A percentile compares a stretch with the other conserved stretches of the same genome.
Conservation (phyloP, 2,113 vertebrate species). For the Brachionichthys hirsutus region DNA sequence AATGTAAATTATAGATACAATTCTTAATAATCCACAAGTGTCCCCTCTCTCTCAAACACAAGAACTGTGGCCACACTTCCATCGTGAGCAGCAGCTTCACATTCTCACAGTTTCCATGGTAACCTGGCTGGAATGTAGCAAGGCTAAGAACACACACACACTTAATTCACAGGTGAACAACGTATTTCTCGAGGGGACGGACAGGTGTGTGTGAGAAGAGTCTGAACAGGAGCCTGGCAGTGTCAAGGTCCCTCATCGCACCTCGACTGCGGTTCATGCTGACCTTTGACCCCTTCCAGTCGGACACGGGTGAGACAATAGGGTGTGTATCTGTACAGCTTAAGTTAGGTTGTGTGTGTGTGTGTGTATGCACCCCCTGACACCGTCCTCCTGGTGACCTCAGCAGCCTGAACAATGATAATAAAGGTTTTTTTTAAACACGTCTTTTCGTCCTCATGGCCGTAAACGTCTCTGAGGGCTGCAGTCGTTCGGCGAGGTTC, state of each 20-base stretch:
- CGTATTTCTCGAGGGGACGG: constrained; percentile 35
- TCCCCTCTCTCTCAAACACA: no score
- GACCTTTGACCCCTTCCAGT: constrained; percentile 66
- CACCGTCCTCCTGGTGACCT: constrained; percentile 34
- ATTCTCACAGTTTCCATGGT: constrained; percentile 38
- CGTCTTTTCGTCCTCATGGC: neutral
- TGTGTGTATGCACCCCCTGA: constrained; percentile 20
- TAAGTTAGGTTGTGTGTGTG: neutral
- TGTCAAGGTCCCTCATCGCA: constrained; percentile 68
- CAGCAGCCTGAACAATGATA: constrained; percentile 43
- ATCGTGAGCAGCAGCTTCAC: constrained; percentile 3
- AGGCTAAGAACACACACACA: constrained; percentile 13
- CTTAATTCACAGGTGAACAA: constrained; percentile 68
- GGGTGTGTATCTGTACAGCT: constrained; percentile 29
- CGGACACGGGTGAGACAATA: constrained; percentile 26
- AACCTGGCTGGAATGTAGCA: constrained; percentile 65
- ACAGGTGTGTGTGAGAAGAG: constrained; percentile 8
- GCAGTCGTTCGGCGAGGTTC: constrained; percentile 28
- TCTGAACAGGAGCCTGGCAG: constrained; percentile 20
- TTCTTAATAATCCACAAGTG: no score
- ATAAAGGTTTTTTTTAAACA: constrained; percentile 12
- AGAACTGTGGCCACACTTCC: constrained; percentile 6
- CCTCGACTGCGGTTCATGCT: constrained; percentile 66
- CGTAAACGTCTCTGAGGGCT: constrained; percentile 43
- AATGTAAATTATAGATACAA: constrained; percentile 78